These are phyloP conservation scores for Squalus acanthias DNA, from an alignment of 2,797 vertebrate genomes.

Conservation along the genomic window DNA sequence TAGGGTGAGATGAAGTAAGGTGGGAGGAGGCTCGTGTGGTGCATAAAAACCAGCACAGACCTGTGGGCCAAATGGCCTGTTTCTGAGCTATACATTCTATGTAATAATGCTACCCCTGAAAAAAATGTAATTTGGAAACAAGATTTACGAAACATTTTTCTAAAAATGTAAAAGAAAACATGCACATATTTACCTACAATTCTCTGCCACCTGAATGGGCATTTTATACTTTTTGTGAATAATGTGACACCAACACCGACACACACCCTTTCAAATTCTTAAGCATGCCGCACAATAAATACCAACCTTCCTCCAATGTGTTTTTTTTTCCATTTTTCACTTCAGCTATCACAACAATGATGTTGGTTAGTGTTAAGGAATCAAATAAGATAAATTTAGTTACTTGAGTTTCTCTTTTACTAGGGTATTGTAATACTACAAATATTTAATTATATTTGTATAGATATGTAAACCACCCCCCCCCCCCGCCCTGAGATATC, in stretches of 20 bases:
- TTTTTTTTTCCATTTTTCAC: not conserved
- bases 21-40: too few relatives aligned
- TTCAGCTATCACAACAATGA: not conserved
- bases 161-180: not conserved
- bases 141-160: not conserved
- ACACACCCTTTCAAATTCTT: not conserved
- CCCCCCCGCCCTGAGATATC: too few relatives aligned
- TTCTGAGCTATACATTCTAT: not conserved
- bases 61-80: too few relatives aligned
- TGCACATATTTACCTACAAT: not conserved
- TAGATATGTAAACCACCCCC: not conserved
- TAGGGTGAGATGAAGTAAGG: too few relatives aligned
- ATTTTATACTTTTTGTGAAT: not conserved
- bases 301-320: not conserved
- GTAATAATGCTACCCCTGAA: not conserved
- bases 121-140: not conserved
- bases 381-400: not conserved
- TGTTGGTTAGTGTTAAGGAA: not conserved
- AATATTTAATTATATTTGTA: not conserved
- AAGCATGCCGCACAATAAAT: not conserved
- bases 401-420: not conserved
- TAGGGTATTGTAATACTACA: not conserved
- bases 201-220: not conserved
- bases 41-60: too few relatives aligned
- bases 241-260: not conserved